These are phyloP conservation scores for Sialia sialis DNA, from an alignment of 2,113 vertebrate genomes.

Conservation along the genomic window DNA sequence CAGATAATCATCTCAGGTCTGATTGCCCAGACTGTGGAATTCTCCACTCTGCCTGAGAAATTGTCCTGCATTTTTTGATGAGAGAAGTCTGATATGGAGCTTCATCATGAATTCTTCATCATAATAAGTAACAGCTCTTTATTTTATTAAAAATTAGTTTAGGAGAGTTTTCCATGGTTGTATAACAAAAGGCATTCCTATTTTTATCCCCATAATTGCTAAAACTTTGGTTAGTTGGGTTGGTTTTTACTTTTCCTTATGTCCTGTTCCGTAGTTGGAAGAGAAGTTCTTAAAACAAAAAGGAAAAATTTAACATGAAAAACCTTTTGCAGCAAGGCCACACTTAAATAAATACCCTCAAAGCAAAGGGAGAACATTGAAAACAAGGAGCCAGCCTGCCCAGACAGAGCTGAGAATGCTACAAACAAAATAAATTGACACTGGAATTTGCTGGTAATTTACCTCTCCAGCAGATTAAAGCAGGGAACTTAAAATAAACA, in stretches of 20 bases:
- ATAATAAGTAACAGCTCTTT: not conserved
- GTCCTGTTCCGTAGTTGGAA: not conserved
- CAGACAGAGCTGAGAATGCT: not conserved
- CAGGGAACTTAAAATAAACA: constrained; percentile 27
- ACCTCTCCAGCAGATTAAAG: constrained; percentile 8
- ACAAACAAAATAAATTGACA: constrained; percentile 4
- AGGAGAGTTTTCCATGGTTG: not conserved
- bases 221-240: not conserved
- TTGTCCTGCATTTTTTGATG: not conserved
- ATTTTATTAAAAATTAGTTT: not conserved
- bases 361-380: not conserved
- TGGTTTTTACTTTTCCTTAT: not conserved
- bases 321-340: not conserved
- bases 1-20: not conserved
- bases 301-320: not conserved
- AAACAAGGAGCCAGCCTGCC: not conserved
- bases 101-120: not conserved
- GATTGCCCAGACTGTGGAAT: not conserved
- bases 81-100: not conserved
- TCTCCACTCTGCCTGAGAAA: not conserved
- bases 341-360: not conserved
- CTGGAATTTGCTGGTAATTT: constrained; percentile 30
- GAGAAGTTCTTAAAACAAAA: not conserved
- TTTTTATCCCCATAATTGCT: not conserved
- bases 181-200: not conserved